A percentile compares a stretch with the other conserved stretches of the same genome.
Evolutionary conservation across 2,113 vertebrate species (phyloP).

Genomic region (Ammodytes dubius): DNA sequence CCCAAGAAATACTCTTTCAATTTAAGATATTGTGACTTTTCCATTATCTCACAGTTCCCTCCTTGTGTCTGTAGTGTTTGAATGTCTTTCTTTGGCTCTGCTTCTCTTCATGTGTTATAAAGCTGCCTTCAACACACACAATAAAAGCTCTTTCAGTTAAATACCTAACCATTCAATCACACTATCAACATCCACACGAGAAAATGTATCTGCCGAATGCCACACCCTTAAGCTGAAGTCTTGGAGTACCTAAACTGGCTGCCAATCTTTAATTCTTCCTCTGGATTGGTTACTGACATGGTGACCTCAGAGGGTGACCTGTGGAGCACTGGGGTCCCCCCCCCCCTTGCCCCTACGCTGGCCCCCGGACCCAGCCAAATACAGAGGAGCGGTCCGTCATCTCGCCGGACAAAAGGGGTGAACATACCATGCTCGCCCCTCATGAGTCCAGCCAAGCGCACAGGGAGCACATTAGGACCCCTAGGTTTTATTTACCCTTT

Average conservation of each 20-base stretch:
- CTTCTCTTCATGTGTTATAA: not conserved
- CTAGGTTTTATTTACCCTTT: constrained; percentile 84
- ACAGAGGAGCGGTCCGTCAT: constrained; percentile 87
- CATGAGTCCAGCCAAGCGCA: constrained; percentile 91
- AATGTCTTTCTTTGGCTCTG: constrained; percentile 16
- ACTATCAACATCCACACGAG: constrained; percentile 35
- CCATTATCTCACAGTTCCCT: not conserved
- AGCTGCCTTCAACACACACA: not conserved
- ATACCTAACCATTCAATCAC: constrained; percentile 40
- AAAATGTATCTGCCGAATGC: constrained; percentile 30
- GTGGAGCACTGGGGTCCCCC: constrained; percentile 89
- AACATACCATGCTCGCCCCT: constrained; percentile 85
- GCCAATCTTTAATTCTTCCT: constrained; percentile 88
- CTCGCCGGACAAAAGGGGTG: constrained; percentile 88
- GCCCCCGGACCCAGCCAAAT: constrained; percentile 81
- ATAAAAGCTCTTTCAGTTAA: constrained; percentile 14
- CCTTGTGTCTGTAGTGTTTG: constrained; percentile 24
- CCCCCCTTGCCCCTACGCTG: constrained; percentile 83
- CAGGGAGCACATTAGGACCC: constrained; percentile 92
- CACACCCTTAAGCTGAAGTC: constrained; percentile 63
- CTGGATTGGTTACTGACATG: constrained; percentile 88
- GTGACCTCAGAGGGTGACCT: constrained; percentile 90
- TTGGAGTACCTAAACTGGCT: constrained; percentile 45
- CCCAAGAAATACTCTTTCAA: not conserved
- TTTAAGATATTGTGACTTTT: not conserved